Percentiles rank a stretch among this genome's conserved stretches.
Evolutionary conservation across 1,140 invertebrate species (phyloP).

Genomic region (Drosophila micromelanica): DNA sequence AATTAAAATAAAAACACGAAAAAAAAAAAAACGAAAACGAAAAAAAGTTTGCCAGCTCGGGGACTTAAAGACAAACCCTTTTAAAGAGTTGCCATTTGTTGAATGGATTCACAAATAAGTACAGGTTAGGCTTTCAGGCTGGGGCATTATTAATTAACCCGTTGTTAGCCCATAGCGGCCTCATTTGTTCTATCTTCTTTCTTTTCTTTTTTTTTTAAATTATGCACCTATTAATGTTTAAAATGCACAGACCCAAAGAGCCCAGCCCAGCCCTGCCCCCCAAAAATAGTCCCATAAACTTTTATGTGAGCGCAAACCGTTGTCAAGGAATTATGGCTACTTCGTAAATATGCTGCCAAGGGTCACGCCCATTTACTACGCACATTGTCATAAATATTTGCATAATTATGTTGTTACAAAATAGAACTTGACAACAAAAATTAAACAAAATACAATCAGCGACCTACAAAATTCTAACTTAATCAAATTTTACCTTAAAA

Average conservation of each 20-base stretch:
- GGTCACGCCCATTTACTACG: constrained; percentile 19
- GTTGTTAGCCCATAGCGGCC: constrained; percentile 66
- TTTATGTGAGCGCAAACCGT: constrained; percentile 74
- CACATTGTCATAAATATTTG: constrained; percentile 44
- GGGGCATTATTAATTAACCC: constrained; percentile 77
- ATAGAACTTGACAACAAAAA: background rate
- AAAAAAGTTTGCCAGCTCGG: constrained; percentile 26
- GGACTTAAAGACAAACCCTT: constrained; percentile 63
- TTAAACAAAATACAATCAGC: constrained; percentile 15
- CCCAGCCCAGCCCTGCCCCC: background rate
- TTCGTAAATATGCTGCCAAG: constrained; percentile 52
- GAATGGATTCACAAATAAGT: constrained; percentile 69
- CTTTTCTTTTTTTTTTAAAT: constrained; percentile 45
- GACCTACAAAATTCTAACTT: background rate
- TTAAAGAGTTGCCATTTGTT: constrained; percentile 74
- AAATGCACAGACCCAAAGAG: background rate
- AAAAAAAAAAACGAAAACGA: background rate
- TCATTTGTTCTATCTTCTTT: constrained; percentile 62
- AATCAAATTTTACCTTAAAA: background rate
- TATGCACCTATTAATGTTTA: too few species aligned
- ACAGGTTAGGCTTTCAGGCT: constrained; percentile 50
- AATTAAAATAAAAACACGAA: constrained; percentile 59
- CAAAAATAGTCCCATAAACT: constrained; percentile 56
- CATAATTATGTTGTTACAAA: constrained; percentile 36
- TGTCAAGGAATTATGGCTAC: constrained; percentile 71